A percentile compares a stretch with the other conserved stretches of the same genome.
These are phyloP conservation scores for Trissolcus japonicus DNA, from an alignment of 2,888 invertebrate genomes.

Conservation along the genomic window DNA sequence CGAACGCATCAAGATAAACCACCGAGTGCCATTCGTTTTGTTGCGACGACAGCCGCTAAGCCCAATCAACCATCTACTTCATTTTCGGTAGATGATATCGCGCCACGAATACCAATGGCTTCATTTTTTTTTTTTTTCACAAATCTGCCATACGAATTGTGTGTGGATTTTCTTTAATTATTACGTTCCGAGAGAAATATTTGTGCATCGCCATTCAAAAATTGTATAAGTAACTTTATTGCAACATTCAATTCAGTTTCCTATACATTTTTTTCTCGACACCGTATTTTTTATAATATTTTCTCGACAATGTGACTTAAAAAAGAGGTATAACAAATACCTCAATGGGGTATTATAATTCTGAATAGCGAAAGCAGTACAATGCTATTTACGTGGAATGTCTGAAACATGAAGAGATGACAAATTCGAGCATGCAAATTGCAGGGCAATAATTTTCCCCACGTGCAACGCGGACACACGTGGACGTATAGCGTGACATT, in stretches of 20 bases:
- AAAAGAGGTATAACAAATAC: neutral
- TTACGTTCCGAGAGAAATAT: constrained; percentile 24
- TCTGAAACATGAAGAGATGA: constrained; percentile 36
- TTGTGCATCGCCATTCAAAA: neutral
- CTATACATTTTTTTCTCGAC: too few relatives aligned
- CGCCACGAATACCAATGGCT: constrained; percentile 42
- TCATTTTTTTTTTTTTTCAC: constrained; percentile 31
- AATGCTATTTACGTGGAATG: constrained; percentile 27
- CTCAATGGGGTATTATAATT: neutral
- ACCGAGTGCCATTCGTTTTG: constrained; percentile 46
- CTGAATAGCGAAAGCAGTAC: neutral
- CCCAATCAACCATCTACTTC: constrained; percentile 51
- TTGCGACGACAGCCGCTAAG: constrained; percentile 39
- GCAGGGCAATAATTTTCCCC: constrained; percentile 28
- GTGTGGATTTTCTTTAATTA: constrained; percentile 43
- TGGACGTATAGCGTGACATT: constrained; percentile 42
- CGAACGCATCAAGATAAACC: constrained; percentile 40
- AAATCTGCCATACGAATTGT: constrained; percentile 35
- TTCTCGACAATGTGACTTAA: too few relatives aligned
- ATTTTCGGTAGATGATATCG: constrained; percentile 51
- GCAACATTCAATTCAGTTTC: too few relatives aligned
- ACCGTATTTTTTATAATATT: too few relatives aligned
- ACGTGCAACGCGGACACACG: constrained; percentile 34
- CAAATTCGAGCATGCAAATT: constrained; percentile 33
- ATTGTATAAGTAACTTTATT: too few relatives aligned